Evolutionary conservation across 2,113 vertebrate genomes (phyloP).

Genomic region (Centropus unirufus): DNA sequence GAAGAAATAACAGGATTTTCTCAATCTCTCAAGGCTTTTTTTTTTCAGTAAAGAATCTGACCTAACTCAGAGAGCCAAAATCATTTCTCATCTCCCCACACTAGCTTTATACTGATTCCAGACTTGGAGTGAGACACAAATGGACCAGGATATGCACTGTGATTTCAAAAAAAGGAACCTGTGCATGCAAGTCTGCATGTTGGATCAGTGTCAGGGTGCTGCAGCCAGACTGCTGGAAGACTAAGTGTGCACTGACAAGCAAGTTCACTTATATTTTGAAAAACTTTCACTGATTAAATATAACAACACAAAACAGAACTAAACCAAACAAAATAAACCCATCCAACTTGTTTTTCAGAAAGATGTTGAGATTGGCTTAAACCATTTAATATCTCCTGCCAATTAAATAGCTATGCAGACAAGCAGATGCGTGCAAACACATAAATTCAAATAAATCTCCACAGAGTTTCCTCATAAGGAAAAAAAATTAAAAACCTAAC

Average conservation of each 20-base stretch:
- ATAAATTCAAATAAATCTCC: background rate
- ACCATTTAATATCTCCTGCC: background rate
- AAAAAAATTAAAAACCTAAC: background rate
- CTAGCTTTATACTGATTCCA: background rate
- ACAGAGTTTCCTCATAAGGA: background rate
- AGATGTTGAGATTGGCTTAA: background rate
- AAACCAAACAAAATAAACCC: background rate
- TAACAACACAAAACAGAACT: fast-evolving
- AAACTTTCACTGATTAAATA: background rate
- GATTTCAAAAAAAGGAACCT: background rate
- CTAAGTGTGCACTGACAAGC: background rate
- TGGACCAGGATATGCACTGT: background rate
- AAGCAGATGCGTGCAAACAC: background rate
- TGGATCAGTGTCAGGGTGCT: background rate
- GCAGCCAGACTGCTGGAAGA: background rate
- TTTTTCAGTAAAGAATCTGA: background rate
- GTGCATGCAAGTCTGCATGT: background rate
- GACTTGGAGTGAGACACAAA: background rate
- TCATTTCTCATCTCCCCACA: background rate
- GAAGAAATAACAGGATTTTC: background rate
- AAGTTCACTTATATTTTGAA: background rate
- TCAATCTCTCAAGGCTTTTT: background rate
- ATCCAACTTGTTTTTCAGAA: fast-evolving
- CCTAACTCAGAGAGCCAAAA: background rate
- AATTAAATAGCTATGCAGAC: background rate